Evolutionary conservation across 2,113 vertebrate species (phyloP).

Genomic region (Laticauda colubrina): DNA sequence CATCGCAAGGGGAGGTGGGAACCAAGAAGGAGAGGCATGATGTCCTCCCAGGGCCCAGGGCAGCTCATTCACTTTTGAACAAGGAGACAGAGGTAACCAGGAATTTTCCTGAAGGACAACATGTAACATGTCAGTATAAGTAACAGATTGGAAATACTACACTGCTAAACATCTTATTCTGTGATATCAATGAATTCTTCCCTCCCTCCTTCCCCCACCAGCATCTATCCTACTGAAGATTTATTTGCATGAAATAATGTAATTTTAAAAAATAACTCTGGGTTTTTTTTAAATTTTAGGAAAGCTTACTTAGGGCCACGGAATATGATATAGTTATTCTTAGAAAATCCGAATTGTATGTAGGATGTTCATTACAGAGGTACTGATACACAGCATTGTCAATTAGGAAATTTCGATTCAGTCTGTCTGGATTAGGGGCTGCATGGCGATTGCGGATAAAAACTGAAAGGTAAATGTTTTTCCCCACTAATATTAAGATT

Average conservation of each 20-base stretch:
- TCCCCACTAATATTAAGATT: background rate
- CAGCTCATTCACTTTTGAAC: slow-evolving; percentile 32
- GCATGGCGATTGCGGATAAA: background rate
- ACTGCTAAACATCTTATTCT: background rate
- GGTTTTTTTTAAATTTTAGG: background rate
- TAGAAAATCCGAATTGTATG: background rate
- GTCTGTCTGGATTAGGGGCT: background rate
- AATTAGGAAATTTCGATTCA: background rate
- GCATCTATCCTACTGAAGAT: background rate
- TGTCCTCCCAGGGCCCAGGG: slow-evolving; percentile 48
- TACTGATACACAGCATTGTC: background rate
- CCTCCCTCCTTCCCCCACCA: background rate
- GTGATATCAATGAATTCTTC: background rate
- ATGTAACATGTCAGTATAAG: background rate
- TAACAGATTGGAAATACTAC: background rate
- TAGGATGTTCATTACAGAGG: background rate
- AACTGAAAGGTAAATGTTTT: background rate
- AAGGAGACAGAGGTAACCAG: slow-evolving; percentile 37
- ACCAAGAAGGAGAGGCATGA: slow-evolving; percentile 46
- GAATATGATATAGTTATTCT: background rate
- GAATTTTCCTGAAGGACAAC: slow-evolving; percentile 42
- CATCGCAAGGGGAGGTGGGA: slow-evolving; percentile 50
- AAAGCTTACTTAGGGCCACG: background rate
- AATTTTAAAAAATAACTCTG: background rate
- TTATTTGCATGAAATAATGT: background rate